Percentiles rank a stretch among this genome's conserved stretches.
Evolutionary conservation across 2,797 vertebrate species (phyloP).

Genomic region (Odontamblyopus rebecca): DNA sequence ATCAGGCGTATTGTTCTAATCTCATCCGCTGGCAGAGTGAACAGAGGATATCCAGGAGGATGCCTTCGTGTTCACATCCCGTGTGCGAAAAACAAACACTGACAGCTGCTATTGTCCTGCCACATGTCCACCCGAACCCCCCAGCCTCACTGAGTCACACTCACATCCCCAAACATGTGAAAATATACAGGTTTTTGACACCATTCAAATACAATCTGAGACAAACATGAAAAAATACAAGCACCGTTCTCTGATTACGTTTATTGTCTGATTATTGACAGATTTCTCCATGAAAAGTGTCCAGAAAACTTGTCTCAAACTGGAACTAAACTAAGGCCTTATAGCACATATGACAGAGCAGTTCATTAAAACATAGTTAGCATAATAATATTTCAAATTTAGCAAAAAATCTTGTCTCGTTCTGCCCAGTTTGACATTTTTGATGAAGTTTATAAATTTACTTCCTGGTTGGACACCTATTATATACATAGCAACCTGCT

Average conservation of each 20-base stretch:
- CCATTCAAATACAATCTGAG: background rate
- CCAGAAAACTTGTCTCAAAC: background rate
- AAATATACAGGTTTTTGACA: background rate
- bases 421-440: too few relatives aligned
- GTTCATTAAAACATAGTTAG: too few relatives aligned
- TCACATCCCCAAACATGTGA: too few relatives aligned
- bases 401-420: too few relatives aligned
- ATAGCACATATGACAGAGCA: too few relatives aligned
- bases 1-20: slow-evolving; percentile 51
- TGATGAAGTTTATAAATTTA: too few relatives aligned
- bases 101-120: slow-evolving; percentile 61
- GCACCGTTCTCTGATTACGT: background rate
- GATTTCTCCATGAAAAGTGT: background rate
- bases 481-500: too few relatives aligned
- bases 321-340: too few relatives aligned
- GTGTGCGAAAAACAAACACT: slow-evolving; percentile 53
- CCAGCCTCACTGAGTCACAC: slow-evolving; percentile 43
- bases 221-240: background rate
- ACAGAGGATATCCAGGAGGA: slow-evolving; percentile 75
- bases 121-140: slow-evolving; percentile 20
- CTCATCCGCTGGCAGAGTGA: slow-evolving; percentile 43
- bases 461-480: too few relatives aligned
- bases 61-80: slow-evolving; percentile 60
- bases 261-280: background rate
- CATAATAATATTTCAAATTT: too few relatives aligned